A percentile compares a stretch with the other conserved stretches of the same genome.
Evolutionary conservation across 2,888 invertebrate species (phyloP).

Genomic region (Oeneis ivallda): DNA sequence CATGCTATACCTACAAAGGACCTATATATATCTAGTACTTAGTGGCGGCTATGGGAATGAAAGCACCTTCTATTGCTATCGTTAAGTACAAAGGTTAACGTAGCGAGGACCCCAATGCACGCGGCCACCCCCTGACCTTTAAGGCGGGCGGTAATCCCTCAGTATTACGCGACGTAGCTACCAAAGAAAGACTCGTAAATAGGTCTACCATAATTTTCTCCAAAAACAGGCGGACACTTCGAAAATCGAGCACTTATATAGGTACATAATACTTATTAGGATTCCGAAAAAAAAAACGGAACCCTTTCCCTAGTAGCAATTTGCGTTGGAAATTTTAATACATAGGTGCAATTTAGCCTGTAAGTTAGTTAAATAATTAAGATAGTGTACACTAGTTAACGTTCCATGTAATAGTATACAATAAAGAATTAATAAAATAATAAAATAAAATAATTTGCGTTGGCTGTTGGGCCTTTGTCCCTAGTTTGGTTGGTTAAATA

Average conservation of each 20-base stretch:
- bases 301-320: no score
- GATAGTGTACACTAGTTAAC: no score
- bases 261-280: not conserved
- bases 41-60: not conserved
- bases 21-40: not conserved
- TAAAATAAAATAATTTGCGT: no score
- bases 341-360: no score
- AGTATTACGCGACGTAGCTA: constrained; percentile 48
- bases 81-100: constrained; percentile 41
- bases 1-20: constrained; percentile 38
- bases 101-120: constrained; percentile 29
- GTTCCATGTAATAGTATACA: no score
- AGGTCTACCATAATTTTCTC: not conserved
- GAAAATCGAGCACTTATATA: not conserved
- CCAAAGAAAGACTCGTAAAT: constrained; percentile 41
- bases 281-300: no score
- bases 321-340: no score
- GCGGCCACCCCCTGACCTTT: constrained; percentile 62
- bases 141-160: constrained; percentile 57
- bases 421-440: no score
- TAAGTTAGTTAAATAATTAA: no score
- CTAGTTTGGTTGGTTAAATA: no score
- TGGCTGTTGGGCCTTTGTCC: no score
- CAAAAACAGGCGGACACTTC: not conserved
- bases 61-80: constrained; percentile 18